Conservation (phyloP, 2,888 invertebrate genomes). For the Toxonevra muliebris region DNA sequence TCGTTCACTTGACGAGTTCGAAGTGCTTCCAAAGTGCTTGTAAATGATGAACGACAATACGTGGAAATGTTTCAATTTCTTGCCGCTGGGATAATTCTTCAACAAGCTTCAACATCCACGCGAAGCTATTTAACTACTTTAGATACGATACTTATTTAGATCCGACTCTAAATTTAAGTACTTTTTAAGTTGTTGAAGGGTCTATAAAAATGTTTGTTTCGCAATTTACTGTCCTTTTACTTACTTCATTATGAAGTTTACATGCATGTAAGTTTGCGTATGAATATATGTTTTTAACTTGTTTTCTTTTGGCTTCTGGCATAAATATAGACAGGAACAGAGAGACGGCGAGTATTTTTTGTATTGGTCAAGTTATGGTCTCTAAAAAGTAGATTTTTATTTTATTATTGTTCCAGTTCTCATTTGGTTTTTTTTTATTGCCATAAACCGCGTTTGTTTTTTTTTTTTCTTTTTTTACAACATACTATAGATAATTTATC, state of each 20-base stretch:
- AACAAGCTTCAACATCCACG: no score
- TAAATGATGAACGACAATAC: no score
- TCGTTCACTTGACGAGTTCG: no score
- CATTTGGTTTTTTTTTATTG: slow-evolving; percentile 28
- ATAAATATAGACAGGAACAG: background rate
- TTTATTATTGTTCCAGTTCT: slow-evolving; percentile 23
- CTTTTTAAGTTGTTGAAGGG: slow-evolving; percentile 40
- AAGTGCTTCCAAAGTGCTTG: no score
- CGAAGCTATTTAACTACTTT: background rate
- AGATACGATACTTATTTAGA: slow-evolving; percentile 6
- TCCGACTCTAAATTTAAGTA: slow-evolving; percentile 35
- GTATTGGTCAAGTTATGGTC: slow-evolving; percentile 12
- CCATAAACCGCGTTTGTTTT: slow-evolving; percentile 37
- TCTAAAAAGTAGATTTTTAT: slow-evolving; percentile 13
- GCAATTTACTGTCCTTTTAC: slow-evolving; percentile 20
- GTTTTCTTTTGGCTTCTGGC: background rate
- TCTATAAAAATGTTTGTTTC: slow-evolving; percentile 39
- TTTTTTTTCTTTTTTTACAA: no score
- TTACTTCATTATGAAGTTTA: slow-evolving; percentile 6
- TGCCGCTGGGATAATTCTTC: no score
- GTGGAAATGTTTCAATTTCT: no score
- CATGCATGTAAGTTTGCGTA: background rate
- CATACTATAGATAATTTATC: slow-evolving; percentile 39
- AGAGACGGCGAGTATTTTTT: background rate
- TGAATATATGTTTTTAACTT: background rate